Evolutionary conservation across 2,797 vertebrate species (phyloP).

Genomic region (Schizopygopsis pylzovi): DNA sequence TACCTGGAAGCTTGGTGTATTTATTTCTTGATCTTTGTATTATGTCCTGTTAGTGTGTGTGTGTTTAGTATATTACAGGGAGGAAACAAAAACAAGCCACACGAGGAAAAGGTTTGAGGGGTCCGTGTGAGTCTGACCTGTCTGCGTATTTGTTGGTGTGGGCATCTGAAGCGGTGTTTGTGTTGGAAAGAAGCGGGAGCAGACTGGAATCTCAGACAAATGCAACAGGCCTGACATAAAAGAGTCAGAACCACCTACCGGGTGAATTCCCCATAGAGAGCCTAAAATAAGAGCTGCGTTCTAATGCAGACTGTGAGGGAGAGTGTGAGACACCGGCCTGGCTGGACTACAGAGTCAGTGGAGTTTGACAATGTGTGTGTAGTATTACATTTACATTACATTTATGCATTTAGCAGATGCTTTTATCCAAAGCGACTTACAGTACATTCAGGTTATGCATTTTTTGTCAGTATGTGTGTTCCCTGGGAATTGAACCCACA

Average conservation of each 20-base stretch:
- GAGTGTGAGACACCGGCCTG: too few species aligned
- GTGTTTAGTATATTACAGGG: neutral
- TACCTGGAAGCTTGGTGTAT: neutral
- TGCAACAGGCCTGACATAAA: constrained; percentile 4
- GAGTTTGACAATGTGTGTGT: neutral
- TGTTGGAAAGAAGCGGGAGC: neutral
- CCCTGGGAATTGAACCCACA: too few species aligned
- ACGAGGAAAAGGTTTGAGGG: too few species aligned
- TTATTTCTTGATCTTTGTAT: neutral
- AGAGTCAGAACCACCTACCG: neutral
- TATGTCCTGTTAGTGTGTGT: neutral
- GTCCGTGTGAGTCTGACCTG: neutral
- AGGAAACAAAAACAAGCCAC: neutral
- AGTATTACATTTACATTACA: too few species aligned
- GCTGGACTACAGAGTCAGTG: neutral
- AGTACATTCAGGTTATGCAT: too few species aligned
- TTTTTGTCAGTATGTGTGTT: too few species aligned
- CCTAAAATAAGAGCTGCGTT: neutral
- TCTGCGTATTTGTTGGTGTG: neutral
- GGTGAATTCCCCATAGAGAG: neutral
- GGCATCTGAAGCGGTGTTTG: constrained; percentile 24
- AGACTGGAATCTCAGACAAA: constrained; percentile 4
- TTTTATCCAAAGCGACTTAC: too few species aligned
- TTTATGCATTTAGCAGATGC: too few species aligned
- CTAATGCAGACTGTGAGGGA: neutral